Conservation (phyloP, 2,797 vertebrate species). For the Oreonectes daqikongensis region DNA sequence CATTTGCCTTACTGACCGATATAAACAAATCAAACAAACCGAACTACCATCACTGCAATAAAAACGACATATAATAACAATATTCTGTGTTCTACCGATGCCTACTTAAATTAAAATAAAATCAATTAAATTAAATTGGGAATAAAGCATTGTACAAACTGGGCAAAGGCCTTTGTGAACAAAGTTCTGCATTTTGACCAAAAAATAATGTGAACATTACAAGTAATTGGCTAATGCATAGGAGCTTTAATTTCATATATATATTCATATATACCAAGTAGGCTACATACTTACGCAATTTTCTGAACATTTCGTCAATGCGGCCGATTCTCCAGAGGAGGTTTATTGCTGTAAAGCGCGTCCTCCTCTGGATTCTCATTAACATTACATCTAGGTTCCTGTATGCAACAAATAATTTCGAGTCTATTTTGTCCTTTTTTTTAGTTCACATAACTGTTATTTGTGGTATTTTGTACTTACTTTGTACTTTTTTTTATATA, state of each 20-base stretch:
- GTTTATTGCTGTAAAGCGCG: background rate
- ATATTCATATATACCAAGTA: no score
- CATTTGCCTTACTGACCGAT: conserved; percentile 76
- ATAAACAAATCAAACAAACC: conserved; percentile 52
- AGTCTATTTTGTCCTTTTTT: background rate
- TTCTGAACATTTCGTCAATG: background rate
- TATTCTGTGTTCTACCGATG: background rate
- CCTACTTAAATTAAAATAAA: background rate
- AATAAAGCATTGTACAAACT: no score
- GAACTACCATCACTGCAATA: background rate
- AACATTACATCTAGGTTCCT: background rate
- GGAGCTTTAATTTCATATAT: background rate
- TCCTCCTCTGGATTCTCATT: background rate
- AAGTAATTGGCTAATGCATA: background rate
- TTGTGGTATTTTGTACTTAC: background rate
- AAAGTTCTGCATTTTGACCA: background rate
- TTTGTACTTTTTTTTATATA: no score
- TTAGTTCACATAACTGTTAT: background rate
- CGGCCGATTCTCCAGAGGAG: background rate
- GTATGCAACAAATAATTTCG: background rate
- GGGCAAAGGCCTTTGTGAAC: background rate
- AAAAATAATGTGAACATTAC: background rate
- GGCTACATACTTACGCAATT: no score
- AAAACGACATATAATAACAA: background rate
- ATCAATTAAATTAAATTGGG: no score